Percentiles rank a stretch among this genome's conserved stretches.
Conservation (phyloP, 2,113 vertebrate species). For the Macheiramphus alcinus region DNA sequence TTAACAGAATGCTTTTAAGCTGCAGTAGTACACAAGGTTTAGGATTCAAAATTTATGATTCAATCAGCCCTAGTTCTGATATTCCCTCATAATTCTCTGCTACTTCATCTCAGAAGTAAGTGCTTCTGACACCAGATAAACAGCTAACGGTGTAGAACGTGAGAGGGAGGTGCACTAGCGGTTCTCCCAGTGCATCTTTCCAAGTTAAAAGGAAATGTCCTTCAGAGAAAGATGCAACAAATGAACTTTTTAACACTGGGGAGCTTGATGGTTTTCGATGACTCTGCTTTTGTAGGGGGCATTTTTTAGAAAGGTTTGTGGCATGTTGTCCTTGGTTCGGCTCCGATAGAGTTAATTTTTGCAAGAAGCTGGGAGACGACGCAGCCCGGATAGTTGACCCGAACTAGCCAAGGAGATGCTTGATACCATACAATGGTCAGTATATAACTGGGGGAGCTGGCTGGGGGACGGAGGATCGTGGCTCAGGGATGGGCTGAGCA, state of each 20-base stretch:
- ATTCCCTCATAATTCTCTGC: not conserved
- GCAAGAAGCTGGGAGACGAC: no score
- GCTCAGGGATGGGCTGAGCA: no score
- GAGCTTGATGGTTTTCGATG: not conserved
- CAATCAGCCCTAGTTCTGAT: not conserved
- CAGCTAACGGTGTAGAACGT: fast-evolving
- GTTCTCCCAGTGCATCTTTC: not conserved
- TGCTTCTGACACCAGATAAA: not conserved
- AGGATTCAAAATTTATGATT: not conserved
- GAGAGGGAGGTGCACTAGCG: not conserved
- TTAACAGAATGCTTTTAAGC: not conserved
- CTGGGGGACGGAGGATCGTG: no score
- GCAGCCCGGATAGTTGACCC: no score
- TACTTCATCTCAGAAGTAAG: not conserved
- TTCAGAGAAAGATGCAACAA: not conserved
- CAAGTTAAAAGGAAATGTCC: not conserved
- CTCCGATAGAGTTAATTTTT: no score
- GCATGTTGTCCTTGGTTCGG: no score
- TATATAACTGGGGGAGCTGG: no score
- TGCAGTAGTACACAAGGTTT: not conserved
- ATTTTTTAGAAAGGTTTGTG: not conserved
- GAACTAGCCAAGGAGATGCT: no score
- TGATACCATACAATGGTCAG: no score
- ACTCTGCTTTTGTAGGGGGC: not conserved
- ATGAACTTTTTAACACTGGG: not conserved